Base-by-base conservation (phyloP, 2,797 vertebrate genomes). In the Coranthus polyacanthus region DNA sequence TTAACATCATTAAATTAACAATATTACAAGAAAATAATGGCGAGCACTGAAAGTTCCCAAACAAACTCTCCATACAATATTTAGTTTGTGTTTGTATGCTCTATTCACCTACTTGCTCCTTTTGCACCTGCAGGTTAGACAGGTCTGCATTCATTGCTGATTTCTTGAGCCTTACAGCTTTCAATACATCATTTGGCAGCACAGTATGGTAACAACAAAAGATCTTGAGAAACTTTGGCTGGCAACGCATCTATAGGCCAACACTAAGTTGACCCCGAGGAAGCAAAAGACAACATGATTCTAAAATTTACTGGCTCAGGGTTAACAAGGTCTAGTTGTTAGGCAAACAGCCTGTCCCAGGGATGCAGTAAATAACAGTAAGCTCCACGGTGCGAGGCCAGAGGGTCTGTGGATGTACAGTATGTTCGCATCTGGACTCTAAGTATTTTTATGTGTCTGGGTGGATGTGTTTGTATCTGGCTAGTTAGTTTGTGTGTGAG, bases 301-400 rank as follows among this genome's bases (percentile, higher is more conserved):
- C 62, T 53, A 82, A 63, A 92, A 95, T 93, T 90, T 93, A 93
- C 78, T 84, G 90, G 53, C 69, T 72, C 51, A 5, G 71, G 87
- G 91, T 92, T 82, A 90, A 84, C 80, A 88, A 84, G 88, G 88
- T 93, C 89, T 66, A 78, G 74, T 83, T 88, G 72, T 89, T 89
- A 87, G 86, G 88, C 86, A 92, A 93, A 93, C 93, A 91, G 75
- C 67, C 67, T 16, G 71, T 89, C 92, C 78, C 91, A 22, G 67
- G 75, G 85, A 86, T 38, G 72, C 86, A 84, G 88, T 93, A 93
- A 94, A 94, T 94, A 93, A 93, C 56, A 11, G 46, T 37, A 41
- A 71, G 72, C 12, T 17, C 77, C 76, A 39, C 11, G 16, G 43
- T 78, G 56, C 21, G 11, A 81, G 79, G 63, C 49, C 39, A 22